Conservation (phyloP, 2,113 vertebrate species). For the Thamnophis sirtalis region DNA sequence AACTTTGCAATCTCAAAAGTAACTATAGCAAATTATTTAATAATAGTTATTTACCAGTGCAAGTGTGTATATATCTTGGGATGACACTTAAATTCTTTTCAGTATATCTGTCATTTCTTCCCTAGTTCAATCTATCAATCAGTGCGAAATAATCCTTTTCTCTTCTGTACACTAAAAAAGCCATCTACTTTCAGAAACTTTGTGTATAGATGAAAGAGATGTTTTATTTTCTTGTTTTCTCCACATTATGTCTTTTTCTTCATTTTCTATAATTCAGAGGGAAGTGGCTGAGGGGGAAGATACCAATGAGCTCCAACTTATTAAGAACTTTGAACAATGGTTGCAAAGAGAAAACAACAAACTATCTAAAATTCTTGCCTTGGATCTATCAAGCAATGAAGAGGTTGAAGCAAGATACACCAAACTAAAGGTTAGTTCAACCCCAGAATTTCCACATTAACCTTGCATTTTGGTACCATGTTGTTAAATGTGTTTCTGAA, state of each 20-base stretch:
- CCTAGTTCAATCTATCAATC: not conserved
- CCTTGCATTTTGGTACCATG: not conserved
- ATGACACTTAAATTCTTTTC: not conserved
- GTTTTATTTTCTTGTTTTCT: not conserved
- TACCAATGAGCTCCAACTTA: constrained; percentile 31
- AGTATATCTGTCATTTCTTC: not conserved
- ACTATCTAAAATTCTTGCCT: constrained; percentile 65
- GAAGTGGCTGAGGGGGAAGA: constrained; percentile 14
- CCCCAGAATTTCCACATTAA: not conserved
- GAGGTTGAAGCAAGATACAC: constrained; percentile 59
- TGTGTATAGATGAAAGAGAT: not conserved
- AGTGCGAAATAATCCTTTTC: not conserved
- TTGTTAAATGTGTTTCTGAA: not conserved
- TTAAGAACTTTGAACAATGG: constrained; percentile 79
- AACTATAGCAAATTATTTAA: not conserved
- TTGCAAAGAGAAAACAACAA: constrained; percentile 71
- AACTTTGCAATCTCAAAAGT: not conserved
- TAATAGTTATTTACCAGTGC: not conserved
- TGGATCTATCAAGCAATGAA: constrained; percentile 38
- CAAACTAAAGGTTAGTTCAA: constrained; percentile 75
- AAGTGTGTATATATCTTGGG: not conserved
- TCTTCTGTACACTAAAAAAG: not conserved
- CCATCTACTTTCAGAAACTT: not conserved
- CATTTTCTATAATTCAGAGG: constrained; percentile 35
- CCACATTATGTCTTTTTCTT: not conserved